Base-by-base conservation (phyloP, 2,797 vertebrate genomes). In the Lemur catta region DNA sequence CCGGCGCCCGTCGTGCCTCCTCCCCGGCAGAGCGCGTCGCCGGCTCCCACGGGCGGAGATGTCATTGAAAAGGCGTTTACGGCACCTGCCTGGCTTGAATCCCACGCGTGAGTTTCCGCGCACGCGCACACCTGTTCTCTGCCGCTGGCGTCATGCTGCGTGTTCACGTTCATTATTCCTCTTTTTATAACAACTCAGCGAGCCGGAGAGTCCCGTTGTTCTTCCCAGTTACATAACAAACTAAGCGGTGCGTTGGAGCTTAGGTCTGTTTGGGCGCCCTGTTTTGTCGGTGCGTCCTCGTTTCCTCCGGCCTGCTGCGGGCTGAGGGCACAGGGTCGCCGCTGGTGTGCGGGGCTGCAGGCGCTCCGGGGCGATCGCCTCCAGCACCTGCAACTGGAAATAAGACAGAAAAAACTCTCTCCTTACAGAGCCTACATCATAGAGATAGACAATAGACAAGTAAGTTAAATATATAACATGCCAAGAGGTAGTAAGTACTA, bases 121-220 rank as follows among this genome's bases (percentile, higher is more conserved):
- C 13, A 1, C 7, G 33, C 52, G 2, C 0, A 1, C 22, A 26
- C 7, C 46, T 33, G 4, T 48, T 35, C 50, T 65, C 24, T 41
- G 28, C 55, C 43, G 43, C 65, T 13, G 22, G 38, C 43, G 17
- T 30, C 57, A 1, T 7, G 55, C 22, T 2, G n/a, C 4, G 9
- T 13, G n/a, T 80, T 38, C 28, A 28, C 4, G 20, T 3, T 28
- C 33, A 33, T 26, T 30, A 38, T 87, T 67, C 76, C 35, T 28
- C 30, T 20, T 80, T 26, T 63, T 69, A 4, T 38, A 46, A 59
- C 12, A 61, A 17, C 12, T 2, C 10, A 41, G 28, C 4, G 17
- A 41, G 7, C n/a, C 17, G 17, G 20, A 57, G 43, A 38, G 55
- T 59, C 12, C 8, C n/a, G 13, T 33, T 43, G 22, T 33, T 57